phyloP scores from a whole-genome alignment of 2,888 invertebrate genomes.

The Agrochola lychnidis region DNA sequence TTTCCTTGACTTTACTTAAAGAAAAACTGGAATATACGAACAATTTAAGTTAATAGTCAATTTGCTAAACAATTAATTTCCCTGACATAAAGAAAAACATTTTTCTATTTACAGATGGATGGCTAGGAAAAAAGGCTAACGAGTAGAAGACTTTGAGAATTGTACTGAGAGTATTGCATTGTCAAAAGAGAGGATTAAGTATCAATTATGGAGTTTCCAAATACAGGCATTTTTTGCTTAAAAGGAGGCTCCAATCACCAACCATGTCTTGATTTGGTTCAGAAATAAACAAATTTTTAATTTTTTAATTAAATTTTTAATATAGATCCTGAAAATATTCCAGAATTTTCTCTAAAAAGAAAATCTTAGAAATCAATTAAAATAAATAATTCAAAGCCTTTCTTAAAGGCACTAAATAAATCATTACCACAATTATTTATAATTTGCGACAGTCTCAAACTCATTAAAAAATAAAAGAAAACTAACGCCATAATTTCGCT shows the following conservation, averaged over 20 bases:
- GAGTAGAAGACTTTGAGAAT: neutral
- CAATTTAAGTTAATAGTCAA: neutral
- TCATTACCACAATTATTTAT: neutral
- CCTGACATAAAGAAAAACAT: too few relatives aligned
- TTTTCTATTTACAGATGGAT: neutral
- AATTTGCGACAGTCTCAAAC: conserved; percentile 18
- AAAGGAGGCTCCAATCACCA: too few relatives aligned
- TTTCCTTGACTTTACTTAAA: too few relatives aligned
- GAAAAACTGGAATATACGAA: too few relatives aligned
- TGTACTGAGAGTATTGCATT: neutral
- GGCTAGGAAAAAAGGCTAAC: neutral
- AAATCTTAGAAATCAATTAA: neutral
- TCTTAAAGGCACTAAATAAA: neutral
- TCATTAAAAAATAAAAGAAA: conserved; percentile 13
- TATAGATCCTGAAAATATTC: too few relatives aligned
- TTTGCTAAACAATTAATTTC: neutral
- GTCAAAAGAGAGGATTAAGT: too few relatives aligned
- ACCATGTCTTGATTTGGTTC: too few relatives aligned
- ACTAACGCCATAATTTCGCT: conserved; percentile 2
- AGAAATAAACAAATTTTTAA: too few relatives aligned
- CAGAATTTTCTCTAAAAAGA: neutral
- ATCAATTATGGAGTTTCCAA: too few relatives aligned
- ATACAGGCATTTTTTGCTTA: too few relatives aligned
- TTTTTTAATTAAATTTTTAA: too few relatives aligned
- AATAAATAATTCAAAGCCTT: neutral